Evolutionary conservation across 2,888 invertebrate genomes (phyloP), one percentile per base, ranked within the genome.

Genomic region (Mycogona germanica): DNA sequence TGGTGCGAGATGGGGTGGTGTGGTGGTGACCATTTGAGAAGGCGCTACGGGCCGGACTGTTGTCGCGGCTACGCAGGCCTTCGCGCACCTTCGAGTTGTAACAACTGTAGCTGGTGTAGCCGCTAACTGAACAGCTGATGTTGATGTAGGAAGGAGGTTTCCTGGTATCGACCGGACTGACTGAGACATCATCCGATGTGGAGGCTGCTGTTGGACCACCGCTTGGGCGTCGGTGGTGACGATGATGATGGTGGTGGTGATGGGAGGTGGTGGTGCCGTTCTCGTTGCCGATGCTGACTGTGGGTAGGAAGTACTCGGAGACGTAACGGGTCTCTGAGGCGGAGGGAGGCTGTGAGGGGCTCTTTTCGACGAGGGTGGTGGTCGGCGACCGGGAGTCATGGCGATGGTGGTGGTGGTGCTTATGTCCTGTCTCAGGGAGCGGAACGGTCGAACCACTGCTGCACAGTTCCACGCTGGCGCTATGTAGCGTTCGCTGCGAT

Each of bases 91-190:
- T 82, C 0, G 87, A 85, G 69, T 87, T 85, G 76, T 88, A 89
- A 55, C 87, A 84, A 5, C 84, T 87, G 54, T 86, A 64, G 49
- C 85, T 85, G 4, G 86, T 84, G 68, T 92, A 92, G 3, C 91
- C 91, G 72, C 86, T 88, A 50, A 91, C 87, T 21, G 88, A 87
- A 68, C 89, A 87, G 49, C 91, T 88, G 58, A 92, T 73, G 64
- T 86, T 87, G 53, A 92, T 72, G 68, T 92, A 92, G 55, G 88
- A 88, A 0, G 91, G 91, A n/a, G 26, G 37, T 52, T 52, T 52
- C 14, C 44, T 35, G 12, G 12, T 12, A 35, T 35, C 35, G 35
- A 12, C 6, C n/a, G n/a, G n/a, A n/a, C n/a, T n/a, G n/a, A n/a
- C n/a, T n/a, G n/a, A n/a, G n/a, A n/a, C n/a, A n/a, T n/a, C n/a